Base-by-base conservation (phyloP, 2,797 vertebrate species). In the Argya squamiceps region DNA sequence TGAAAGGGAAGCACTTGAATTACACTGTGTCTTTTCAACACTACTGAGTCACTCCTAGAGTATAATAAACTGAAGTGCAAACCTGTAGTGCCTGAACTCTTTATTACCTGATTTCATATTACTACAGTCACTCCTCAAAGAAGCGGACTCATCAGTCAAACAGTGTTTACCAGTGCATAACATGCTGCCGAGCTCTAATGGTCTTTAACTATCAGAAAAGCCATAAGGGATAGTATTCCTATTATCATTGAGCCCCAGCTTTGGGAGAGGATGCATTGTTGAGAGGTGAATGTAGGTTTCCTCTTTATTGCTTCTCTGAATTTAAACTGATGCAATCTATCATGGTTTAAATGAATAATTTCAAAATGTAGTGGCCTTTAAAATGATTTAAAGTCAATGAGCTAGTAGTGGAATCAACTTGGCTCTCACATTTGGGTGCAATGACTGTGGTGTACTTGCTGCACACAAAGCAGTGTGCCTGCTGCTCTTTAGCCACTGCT, bases 101-200 rank as follows among this genome's bases (percentile, higher is more conserved):
- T 96, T 97, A 97, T 97, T 97, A 93, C 73, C 87, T 92, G 94
- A 94, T 96, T 95, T 97, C 89, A 88, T 87, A 94, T 93, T 89
- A 85, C 59, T 95, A 27, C 23, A 97, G 79, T 92, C 78, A 92
- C 60, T 94, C 93, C 60, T 96, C 88, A 84, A 94, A 94, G 86
- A 95, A 95, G 92, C 65, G 64, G 91, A 65, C 81, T 97, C 95
- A 97, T 97, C 96, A 90, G 87, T 98, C 96, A 97, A 92, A 59
- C 83, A 97, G 93, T 93, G 84, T 98, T 97, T 97, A 96, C 95
- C 75, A 95, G 81, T 46, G n/a, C 84, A 92, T 84, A 47, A 73
- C 62, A 67, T 84, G 88, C 93, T 95, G 94, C 81, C 3, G 9
- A 96, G 92, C 65, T 93, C 78, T 84, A 91, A 88, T 96, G 95